phyloP scores from a whole-genome alignment of 92 coral and sea anemone species.

The Actinernus sp. region DNA sequence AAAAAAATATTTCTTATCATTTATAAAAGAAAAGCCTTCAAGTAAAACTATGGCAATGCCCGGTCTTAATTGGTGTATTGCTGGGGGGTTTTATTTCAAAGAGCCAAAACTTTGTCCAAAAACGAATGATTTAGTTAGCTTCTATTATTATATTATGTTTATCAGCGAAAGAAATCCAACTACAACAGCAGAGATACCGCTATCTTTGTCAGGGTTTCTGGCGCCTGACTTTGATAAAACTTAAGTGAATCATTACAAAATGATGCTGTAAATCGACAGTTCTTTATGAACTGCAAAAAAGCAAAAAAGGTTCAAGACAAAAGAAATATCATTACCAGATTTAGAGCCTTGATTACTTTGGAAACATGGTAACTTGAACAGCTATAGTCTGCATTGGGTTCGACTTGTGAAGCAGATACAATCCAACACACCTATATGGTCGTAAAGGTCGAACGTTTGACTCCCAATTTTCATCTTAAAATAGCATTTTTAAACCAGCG shows the following conservation, averaged over 20 bases:
- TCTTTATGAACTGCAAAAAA: neutral
- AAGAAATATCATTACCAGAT: no score
- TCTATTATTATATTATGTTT: neutral
- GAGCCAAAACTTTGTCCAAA: neutral
- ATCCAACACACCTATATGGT: no score
- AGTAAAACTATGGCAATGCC: neutral
- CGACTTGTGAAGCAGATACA: no score
- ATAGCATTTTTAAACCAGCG: neutral
- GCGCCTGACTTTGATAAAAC: neutral
- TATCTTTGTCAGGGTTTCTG: neutral
- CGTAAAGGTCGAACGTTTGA: neutral
- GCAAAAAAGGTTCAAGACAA: neutral
- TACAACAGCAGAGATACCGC: conserved; percentile 4
- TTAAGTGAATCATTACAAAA: neutral
- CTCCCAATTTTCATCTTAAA: neutral
- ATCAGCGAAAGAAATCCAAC: neutral
- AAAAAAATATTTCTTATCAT: no score
- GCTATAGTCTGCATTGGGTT: no score
- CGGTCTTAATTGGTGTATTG: neutral
- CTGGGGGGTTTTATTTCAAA: neutral
- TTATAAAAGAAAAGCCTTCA: no score
- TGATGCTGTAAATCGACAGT: neutral
- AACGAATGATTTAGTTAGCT: neutral
- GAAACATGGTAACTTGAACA: no score
- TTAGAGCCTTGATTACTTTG: no score